Evolutionary conservation across 1,140 invertebrate genomes (phyloP), one percentile per base, ranked within the genome.

Genomic region (Anastatus disparis): DNA sequence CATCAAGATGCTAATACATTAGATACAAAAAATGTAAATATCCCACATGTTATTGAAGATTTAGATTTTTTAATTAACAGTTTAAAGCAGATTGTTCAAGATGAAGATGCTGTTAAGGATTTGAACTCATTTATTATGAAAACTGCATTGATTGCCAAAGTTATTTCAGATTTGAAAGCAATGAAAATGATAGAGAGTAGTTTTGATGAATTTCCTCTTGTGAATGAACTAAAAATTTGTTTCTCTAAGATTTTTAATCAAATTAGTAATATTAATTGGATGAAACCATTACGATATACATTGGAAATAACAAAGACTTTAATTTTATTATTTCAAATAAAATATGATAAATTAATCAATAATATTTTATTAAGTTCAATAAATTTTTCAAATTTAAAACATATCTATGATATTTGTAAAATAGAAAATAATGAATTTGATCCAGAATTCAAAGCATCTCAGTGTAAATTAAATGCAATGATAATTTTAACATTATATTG

Each of bases 251-350:
- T 55, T 63, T 67, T 71, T 27, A 22, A 40, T 59, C 46, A 62
- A 56, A 55, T 79, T 2, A 31, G 31, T 29, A 67, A 69, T 17
- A 71, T 70, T 29, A 42, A 74, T 68, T 72, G 58, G 50, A 72
- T 24, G 0, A 76, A 56, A 64, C 70, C 72, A 24, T 65, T 76
- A 38, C 12, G n/a, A 8, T 63, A 71, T n/a, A 52, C 76, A 3
- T 48, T 74, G 8, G 70, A 75, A 29, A 22, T 82, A 12, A 75
- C 74, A 17, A 73, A 72, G 72, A 74, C 78, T 24, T 73, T 82
- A 24, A 73, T 65, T 9, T 72, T 67, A 31, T 35, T 82, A 2
- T 82, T 77, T 42, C 73, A 70, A 44, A 72, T 66, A 0, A 61
- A 64, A 1, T 78, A 78, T 17, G 64, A 78, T 46, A 22, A 13